These are phyloP conservation scores for Stegodyphus dumicola DNA, from an alignment of 1,140 invertebrate species.

Conservation along the genomic window DNA sequence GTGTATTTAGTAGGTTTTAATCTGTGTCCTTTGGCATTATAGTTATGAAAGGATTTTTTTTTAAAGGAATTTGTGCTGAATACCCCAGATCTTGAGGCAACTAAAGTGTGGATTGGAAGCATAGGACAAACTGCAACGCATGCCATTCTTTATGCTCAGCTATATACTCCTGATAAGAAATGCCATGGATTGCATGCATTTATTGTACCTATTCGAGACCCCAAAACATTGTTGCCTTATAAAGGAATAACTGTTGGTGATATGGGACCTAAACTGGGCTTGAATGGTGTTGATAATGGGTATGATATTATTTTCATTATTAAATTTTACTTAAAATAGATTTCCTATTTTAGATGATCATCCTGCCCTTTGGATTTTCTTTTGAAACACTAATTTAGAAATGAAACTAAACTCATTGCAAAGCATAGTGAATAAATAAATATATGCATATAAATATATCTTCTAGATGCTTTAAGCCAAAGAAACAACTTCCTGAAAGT, in stretches of 20 bases:
- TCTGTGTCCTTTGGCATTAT: too few relatives aligned
- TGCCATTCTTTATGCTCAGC: constrained; percentile 88
- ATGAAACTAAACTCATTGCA: not conserved
- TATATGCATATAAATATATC: too few relatives aligned
- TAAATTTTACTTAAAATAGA: too few relatives aligned
- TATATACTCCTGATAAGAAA: constrained; percentile 81
- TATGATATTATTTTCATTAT: constrained; percentile 67
- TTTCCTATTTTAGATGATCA: not conserved
- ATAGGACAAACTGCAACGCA: constrained; percentile 89
- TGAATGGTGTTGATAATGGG: constrained; percentile 93
- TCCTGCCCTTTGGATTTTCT: not conserved
- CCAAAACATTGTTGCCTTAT: constrained; percentile 78
- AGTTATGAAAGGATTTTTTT: not conserved
- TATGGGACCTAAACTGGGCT: constrained; percentile 87
- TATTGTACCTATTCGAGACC: constrained; percentile 83
- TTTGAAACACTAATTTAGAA: not conserved
- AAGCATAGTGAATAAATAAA: too few relatives aligned
- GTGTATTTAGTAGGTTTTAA: too few relatives aligned
- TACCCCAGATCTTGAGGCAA: constrained; percentile 92
- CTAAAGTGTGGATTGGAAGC: constrained; percentile 95
- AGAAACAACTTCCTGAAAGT: too few relatives aligned
- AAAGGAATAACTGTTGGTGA: constrained; percentile 84
- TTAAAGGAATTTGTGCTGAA: constrained; percentile 85
- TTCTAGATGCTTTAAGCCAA: too few relatives aligned
- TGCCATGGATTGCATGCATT: constrained; percentile 90